Base-by-base conservation (phyloP, 37 sponge, comb jelly and placozoan species). In the Chondrilla cf. caribensis region DNA sequence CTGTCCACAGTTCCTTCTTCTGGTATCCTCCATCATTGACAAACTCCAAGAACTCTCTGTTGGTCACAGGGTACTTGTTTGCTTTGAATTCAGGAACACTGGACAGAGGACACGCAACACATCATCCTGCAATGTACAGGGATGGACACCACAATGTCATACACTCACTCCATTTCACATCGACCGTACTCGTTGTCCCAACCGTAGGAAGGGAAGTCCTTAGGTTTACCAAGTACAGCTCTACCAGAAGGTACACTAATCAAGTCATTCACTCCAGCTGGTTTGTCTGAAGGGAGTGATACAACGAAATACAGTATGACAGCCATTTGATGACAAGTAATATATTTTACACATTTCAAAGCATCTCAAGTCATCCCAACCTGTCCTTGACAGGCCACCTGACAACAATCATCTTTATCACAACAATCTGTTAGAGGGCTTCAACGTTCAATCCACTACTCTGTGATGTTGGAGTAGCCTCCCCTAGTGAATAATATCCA, bases 181-280 rank as follows among this genome's bases (percentile, higher is more conserved):
- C 43, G 57, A 67, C 96, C 96, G 78, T 92, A 95, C 47, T 95
- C 96, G 73, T 92, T 95, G 81, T 95, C 96, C 96, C 96, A 95
- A 60, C 96, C 96, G 70, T 84, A 95, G 29, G 93, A 87, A 1
- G 96, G 96, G 67, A 95, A 95, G 70, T 89, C 84, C 8, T 17
- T 38, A 3, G 96, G 93, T 58, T 95, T 95, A 15, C 96, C 96
- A 43, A 95, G 29, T 14, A 73, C 76, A 39, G 76, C 44, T 39
- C 54, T 77, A 11, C 90, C 82, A 26, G 32, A 64, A 7, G 87
- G 86, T 21, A 95, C 88, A 26, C 19, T 72, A 32, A 95, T 66
- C 33, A 92, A 85, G 31, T 58, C 80, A 84, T 95, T 95, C 2
- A 70, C 68, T 40, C 88, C 90, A 75, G 83, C 79, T 25, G 89